phyloP scores from a whole-genome alignment of 2,888 invertebrate genomes.

The Hemaris fuciformis region DNA sequence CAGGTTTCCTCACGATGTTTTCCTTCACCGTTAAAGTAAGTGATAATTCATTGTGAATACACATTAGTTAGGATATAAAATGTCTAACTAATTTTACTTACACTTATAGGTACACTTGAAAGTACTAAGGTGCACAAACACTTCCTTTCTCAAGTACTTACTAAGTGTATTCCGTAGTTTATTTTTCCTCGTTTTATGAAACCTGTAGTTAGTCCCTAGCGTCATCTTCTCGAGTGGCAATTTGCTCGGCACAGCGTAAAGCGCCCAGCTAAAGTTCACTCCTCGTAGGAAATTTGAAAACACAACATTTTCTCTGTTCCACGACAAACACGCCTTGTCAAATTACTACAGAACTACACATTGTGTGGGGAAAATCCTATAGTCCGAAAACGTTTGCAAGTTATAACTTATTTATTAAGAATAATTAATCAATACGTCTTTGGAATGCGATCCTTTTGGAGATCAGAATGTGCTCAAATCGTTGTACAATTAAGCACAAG shows the following conservation, averaged over 20 bases:
- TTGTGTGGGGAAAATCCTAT: too few relatives aligned
- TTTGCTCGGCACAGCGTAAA: conserved; percentile 36
- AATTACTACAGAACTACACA: conserved; percentile 12
- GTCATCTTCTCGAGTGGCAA: conserved; percentile 41
- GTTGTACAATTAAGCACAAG: too few relatives aligned
- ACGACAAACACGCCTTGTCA: conserved; percentile 22
- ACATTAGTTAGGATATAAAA: too few relatives aligned
- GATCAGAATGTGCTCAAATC: too few relatives aligned
- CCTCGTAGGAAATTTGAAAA: conserved; percentile 37
- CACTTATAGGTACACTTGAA: not conserved
- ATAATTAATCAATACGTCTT: too few relatives aligned
- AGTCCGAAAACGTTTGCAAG: too few relatives aligned
- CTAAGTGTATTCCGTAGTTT: not conserved
- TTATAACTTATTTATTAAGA: too few relatives aligned
- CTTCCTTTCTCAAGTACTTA: not conserved
- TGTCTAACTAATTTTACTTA: too few relatives aligned
- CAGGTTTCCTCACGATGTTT: too few relatives aligned
- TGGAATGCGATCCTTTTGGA: too few relatives aligned
- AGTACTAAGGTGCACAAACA: not conserved
- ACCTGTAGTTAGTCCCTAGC: conserved; percentile 25
- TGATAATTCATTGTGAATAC: too few relatives aligned
- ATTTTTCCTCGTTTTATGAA: conserved; percentile 21
- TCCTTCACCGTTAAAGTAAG: too few relatives aligned
- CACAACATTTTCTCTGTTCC: conserved; percentile 22
- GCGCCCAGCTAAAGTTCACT: conserved; percentile 33